Evolutionary conservation across 1,140 invertebrate species (phyloP).

Genomic region (Varroa destructor): DNA sequence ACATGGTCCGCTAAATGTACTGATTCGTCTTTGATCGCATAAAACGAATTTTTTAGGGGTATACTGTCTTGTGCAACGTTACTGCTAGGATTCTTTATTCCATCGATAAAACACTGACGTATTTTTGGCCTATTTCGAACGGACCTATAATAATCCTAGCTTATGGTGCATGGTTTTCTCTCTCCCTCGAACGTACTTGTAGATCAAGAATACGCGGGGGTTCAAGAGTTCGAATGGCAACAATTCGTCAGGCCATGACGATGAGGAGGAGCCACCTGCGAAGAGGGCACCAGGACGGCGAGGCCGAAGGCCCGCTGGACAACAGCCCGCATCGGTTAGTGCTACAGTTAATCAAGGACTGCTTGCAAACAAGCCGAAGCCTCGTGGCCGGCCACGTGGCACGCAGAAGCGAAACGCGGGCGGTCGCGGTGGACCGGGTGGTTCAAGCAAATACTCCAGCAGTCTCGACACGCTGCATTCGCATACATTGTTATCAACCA

Average conservation of each 20-base stretch:
- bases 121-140: too few species aligned
- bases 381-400: conserved; percentile 37
- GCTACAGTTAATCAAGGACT: conserved; percentile 17
- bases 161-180: too few species aligned
- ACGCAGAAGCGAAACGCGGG: conserved; percentile 40
- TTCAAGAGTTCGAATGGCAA: conserved; percentile 28
- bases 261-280: conserved; percentile 42
- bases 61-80: too few species aligned
- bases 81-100: too few species aligned
- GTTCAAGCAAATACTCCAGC: conserved; percentile 48
- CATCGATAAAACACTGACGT: too few species aligned
- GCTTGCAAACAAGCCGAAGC: conserved; percentile 34
- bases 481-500: conserved; percentile 72
- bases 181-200: conserved; percentile 19
- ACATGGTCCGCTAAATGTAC: too few species aligned
- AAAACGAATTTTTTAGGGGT: too few species aligned
- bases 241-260: conserved; percentile 32
- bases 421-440: conserved; percentile 40
- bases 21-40: too few species aligned
- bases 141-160: too few species aligned
- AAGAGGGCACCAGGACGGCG: conserved; percentile 39
- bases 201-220: conserved; percentile 46
- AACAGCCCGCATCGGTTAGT: conserved; percentile 34
- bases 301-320: conserved; percentile 32
- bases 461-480: conserved; percentile 76